phyloP scores from a whole-genome alignment of 92 coral and sea anemone genomes.

The Phenganax stokvisi region DNA sequence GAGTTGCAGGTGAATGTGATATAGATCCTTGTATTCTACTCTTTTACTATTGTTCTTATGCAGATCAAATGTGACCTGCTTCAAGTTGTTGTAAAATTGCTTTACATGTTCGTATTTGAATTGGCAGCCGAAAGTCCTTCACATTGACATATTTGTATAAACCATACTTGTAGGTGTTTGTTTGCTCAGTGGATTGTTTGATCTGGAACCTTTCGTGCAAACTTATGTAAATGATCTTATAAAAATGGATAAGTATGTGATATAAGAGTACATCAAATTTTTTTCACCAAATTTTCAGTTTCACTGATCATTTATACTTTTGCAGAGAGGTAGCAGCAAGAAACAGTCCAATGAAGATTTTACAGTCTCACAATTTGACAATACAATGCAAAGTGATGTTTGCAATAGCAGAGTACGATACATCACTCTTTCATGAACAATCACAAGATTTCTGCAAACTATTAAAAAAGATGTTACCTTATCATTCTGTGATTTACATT shows the following conservation, averaged over 20 bases:
- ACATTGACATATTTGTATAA: too few relatives aligned
- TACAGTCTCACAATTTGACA: slow-evolving; percentile 45
- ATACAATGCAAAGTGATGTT: slow-evolving; percentile 55
- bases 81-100: not conserved
- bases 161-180: slow-evolving; percentile 45
- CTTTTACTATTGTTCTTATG: not conserved
- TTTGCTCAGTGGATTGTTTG: slow-evolving; percentile 60
- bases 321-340: slow-evolving; percentile 56
- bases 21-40: not conserved
- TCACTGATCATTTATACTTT: not conserved
- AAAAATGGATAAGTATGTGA: slow-evolving; percentile 52
- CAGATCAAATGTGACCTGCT: not conserved
- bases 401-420: slow-evolving; percentile 56
- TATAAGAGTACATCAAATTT: not conserved
- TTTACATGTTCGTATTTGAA: too few relatives aligned
- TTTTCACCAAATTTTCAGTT: not conserved
- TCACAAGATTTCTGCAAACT: slow-evolving; percentile 45
- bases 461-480: slow-evolving; percentile 40
- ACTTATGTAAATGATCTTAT: slow-evolving; percentile 56
- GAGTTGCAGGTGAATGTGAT: not conserved
- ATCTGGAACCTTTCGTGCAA: slow-evolving; percentile 48
- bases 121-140: too few relatives aligned
- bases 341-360: slow-evolving; percentile 55
- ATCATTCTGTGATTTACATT: slow-evolving; percentile 22
- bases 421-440: slow-evolving; percentile 59